These are phyloP conservation scores for Tortrix viridana DNA, from an alignment of 2,888 invertebrate species.

Conservation along the genomic window DNA sequence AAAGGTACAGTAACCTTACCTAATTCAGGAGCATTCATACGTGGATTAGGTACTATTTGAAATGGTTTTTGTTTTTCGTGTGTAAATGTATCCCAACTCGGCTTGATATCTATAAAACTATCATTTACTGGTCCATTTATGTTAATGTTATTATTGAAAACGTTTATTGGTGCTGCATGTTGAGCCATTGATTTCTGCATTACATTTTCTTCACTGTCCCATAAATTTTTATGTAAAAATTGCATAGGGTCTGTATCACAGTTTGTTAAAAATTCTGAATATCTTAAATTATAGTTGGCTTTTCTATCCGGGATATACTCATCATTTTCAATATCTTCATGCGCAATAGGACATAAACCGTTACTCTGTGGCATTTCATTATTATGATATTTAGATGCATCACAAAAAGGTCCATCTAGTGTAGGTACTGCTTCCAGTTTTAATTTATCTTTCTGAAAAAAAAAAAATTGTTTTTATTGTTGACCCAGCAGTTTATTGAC, in stretches of 20 bases:
- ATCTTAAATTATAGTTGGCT: constrained; percentile 67
- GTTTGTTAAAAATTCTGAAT: constrained; percentile 73
- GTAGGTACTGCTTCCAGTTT: constrained; percentile 83
- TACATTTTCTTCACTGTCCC: too few relatives aligned
- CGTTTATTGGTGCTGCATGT: too few relatives aligned
- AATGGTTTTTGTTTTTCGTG: too few relatives aligned
- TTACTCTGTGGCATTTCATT: constrained; percentile 42
- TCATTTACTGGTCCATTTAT: constrained; percentile 13
- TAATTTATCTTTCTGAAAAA: constrained; percentile 80
- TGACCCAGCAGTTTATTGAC: too few relatives aligned
- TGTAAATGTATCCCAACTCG: neutral
- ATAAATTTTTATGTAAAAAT: constrained; percentile 39
- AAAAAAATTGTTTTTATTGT: neutral
- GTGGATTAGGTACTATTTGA: too few relatives aligned
- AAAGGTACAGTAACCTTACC: neutral
- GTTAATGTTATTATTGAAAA: constrained; percentile 32
- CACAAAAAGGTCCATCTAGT: constrained; percentile 71
- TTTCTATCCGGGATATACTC: constrained; percentile 59
- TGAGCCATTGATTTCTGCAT: too few relatives aligned
- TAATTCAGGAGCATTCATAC: constrained; percentile 1
- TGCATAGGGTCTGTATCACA: constrained; percentile 50
- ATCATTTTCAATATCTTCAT: constrained; percentile 73
- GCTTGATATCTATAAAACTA: neutral
- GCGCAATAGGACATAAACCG: constrained; percentile 54
- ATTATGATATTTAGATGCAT: constrained; percentile 46